Evolutionary conservation across 2,888 invertebrate species (phyloP), one percentile per base, ranked within the genome.

Genomic region (Portevinia maculata): DNA sequence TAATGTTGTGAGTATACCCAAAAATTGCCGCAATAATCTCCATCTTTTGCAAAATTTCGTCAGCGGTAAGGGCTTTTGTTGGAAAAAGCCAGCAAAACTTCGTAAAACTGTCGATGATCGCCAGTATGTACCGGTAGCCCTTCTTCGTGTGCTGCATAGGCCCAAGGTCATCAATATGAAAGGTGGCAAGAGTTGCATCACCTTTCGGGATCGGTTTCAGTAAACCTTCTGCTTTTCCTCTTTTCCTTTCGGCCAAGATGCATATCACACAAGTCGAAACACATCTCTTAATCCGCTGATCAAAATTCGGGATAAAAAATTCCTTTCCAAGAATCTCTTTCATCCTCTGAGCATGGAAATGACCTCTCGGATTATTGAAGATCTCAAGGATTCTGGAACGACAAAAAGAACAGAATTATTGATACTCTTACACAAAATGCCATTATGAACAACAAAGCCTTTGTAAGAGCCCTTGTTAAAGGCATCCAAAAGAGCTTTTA

Each of bases 131-230:
- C 24, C 87, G 87, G 41, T 88, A 88, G 7, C 84, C 30, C 19
- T 84, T 85, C 24, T 64, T 73, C 6, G 84, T 84, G n/a, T 75
- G 79, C 0, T 85, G 75, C 59, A 88, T 41, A 3, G 89, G 88
- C 3, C 89, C 89, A 1, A 90, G 37, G 41, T 90, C 89, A 46
- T 89, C 89, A 7, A 87, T 41, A 52, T 89, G 88, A 7, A 86
- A 86, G 0, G 87, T 88, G 7, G 86, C 65, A 8, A 89, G 65
- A 2, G 89, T 88, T 1, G 57, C 46, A 0, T 84, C 86, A 8
- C 85, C 88, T 52, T 90, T 89, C 8, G 87, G 85, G 0, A 90
- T 86, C 0, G 86, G n/a, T n/a, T n/a, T n/a, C n/a, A n/a, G n/a
- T n/a, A n/a, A n/a, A n/a, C n/a, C n/a, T n/a, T n/a, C n/a, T 84